phyloP scores from a whole-genome alignment of 2,113 vertebrate genomes.

The Balaeniceps rex region DNA sequence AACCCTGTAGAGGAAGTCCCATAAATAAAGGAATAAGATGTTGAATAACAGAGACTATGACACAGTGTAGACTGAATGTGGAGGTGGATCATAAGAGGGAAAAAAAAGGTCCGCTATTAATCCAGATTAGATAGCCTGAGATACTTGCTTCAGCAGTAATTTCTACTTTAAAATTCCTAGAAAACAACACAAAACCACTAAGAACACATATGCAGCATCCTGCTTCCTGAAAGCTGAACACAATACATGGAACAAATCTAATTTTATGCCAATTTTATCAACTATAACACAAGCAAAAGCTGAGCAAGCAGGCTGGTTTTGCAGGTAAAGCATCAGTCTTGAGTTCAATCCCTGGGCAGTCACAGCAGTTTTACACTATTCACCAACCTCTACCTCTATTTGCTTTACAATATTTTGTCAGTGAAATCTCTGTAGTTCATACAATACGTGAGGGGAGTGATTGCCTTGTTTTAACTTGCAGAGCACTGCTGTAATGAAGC shows the following conservation, averaged over 20 bases:
- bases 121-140: neutral
- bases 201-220: neutral
- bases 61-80: neutral
- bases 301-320: neutral
- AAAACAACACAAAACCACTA: neutral
- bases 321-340: neutral
- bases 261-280: neutral
- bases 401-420: neutral
- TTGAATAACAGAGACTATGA: neutral
- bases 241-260: neutral
- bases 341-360: neutral
- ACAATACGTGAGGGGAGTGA: neutral
- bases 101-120: neutral
- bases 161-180: neutral
- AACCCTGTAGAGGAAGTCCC: neutral
- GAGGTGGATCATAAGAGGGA: neutral
- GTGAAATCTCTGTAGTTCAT: neutral
- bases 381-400: neutral
- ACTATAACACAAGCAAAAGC: neutral
- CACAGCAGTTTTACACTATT: neutral
- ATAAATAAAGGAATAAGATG: neutral
- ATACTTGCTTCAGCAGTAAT: neutral
- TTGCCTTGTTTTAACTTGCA: neutral
- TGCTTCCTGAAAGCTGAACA: neutral
- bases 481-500: neutral